A percentile compares a stretch with the other conserved stretches of the same genome.
These are phyloP conservation scores for Drosophila neocordata DNA, from an alignment of 1,140 invertebrate species.

Conservation along the genomic window DNA sequence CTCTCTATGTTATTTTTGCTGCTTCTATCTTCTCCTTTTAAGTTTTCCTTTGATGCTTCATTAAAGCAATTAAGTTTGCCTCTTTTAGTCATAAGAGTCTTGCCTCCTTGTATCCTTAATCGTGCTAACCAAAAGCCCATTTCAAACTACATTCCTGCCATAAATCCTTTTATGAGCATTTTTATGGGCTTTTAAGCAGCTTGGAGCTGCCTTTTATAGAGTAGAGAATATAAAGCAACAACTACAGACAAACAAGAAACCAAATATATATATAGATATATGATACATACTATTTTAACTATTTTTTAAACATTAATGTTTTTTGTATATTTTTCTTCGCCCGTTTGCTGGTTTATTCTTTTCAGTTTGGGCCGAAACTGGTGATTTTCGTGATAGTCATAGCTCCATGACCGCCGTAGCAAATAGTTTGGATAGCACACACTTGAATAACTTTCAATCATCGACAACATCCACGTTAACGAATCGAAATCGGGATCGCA, in stretches of 20 bases:
- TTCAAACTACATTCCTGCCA: conserved; percentile 51
- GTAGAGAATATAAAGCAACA: not conserved
- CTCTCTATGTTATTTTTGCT: not conserved
- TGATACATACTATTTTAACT: conserved; percentile 33
- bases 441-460: conserved; percentile 84
- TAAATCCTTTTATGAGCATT: conserved; percentile 74
- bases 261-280: not conserved
- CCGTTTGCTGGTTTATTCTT: conserved; percentile 84
- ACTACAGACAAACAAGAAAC: not conserved
- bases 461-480: conserved; percentile 84
- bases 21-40: conserved; percentile 10
- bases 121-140: conserved; percentile 72
- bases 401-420: conserved; percentile 87
- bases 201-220: not conserved
- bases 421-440: conserved; percentile 87
- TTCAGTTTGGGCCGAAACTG: conserved; percentile 93
- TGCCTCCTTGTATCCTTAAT: conserved; percentile 62
- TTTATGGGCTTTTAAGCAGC: conserved; percentile 53
- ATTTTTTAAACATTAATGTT: conserved; percentile 78
- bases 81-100: conserved; percentile 33
- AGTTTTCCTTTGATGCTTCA: conserved; percentile 21
- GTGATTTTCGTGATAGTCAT: conserved; percentile 91
- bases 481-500: conserved; percentile 86
- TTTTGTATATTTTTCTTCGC: conserved; percentile 73
- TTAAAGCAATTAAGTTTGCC: conserved; percentile 52